Base-by-base conservation (phyloP, 2,113 vertebrate species). In the Pholis gunnellus region DNA sequence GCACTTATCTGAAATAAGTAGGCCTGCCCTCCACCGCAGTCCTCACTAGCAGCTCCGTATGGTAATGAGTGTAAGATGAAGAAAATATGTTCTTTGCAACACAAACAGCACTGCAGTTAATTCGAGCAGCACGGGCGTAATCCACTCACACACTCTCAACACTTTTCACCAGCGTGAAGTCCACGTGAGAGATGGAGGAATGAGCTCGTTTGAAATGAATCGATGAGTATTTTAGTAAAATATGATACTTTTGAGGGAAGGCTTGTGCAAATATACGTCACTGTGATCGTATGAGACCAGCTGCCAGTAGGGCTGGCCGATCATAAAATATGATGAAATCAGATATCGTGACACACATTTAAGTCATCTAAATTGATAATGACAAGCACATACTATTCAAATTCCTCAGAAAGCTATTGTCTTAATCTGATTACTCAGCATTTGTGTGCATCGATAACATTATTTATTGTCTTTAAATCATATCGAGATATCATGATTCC, bases 11-110 rank as follows among this genome's bases (percentile, higher is more conserved):
- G 44, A 86, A 92, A 91, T 88, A 93, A 91, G 88, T 88, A 85
- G 82, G 66, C 89, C 79, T 91, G 87, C 87, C 88, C 88, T 91
- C 86, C 85, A 87, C 82, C 38, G 9, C 84, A 89, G 83, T 85
- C 86, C 82, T 89, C 42, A 42, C 78, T 69, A 44, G 67, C 79
- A 78, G 85, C 91, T 88, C 78, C 74, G 29, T 88, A 88, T 90
- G 89, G 75, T 90, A 93, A 94, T 93, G 87, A 94, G 87, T 82
- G 66, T 66, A 79, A 91, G 75, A 90, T 88, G 75, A 88, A 79
- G 72, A 87, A 88, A 88, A 83, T 76, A 61, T 89, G 72, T 79
- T 90, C 67, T 83, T 79, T 72, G 67, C 73, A 87, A 79, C 81
- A 88, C 71, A 88, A 88, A 88, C 79, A 83, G 80, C 61, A 70